Conservation (phyloP, 2,888 invertebrate species). For the Agrotis segetum region DNA sequence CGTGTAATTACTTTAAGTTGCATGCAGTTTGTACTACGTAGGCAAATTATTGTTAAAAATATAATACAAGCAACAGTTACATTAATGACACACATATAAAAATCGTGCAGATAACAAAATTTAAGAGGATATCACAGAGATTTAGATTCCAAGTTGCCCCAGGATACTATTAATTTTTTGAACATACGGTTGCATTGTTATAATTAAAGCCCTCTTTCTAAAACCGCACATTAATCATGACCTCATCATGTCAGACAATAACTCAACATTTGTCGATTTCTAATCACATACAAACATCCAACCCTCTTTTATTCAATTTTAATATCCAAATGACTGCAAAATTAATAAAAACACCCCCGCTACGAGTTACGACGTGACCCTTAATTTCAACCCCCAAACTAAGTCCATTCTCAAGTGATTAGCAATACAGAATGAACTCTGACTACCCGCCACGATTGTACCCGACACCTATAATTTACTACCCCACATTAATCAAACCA, state of each 20-base stretch:
- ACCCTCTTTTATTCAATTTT: slow-evolving; percentile 63
- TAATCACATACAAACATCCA: slow-evolving; percentile 62
- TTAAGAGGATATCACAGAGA: too few species aligned
- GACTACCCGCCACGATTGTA: slow-evolving; percentile 80
- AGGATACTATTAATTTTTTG: background rate
- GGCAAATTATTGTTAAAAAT: too few species aligned
- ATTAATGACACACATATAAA: too few species aligned
- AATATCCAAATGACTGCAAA: slow-evolving; percentile 71
- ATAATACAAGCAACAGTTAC: too few species aligned
- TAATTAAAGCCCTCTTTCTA: background rate
- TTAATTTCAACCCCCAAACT: slow-evolving; percentile 67
- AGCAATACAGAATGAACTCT: slow-evolving; percentile 77
- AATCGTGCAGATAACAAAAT: too few species aligned
- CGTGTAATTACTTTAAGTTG: too few species aligned
- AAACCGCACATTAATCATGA: slow-evolving; percentile 38
- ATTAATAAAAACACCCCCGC: slow-evolving; percentile 83
- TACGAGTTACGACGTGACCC: slow-evolving; percentile 67
- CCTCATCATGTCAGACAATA: slow-evolving; percentile 23
- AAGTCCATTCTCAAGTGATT: slow-evolving; percentile 77
- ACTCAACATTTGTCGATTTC: slow-evolving; percentile 63
- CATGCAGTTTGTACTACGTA: too few species aligned
- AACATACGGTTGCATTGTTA: background rate
- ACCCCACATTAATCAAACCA: slow-evolving; percentile 71
- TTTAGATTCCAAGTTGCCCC: too few species aligned
- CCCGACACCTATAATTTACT: slow-evolving; percentile 81